Conservation (phyloP, 2,888 invertebrate species). For the Cephus runcator region DNA sequence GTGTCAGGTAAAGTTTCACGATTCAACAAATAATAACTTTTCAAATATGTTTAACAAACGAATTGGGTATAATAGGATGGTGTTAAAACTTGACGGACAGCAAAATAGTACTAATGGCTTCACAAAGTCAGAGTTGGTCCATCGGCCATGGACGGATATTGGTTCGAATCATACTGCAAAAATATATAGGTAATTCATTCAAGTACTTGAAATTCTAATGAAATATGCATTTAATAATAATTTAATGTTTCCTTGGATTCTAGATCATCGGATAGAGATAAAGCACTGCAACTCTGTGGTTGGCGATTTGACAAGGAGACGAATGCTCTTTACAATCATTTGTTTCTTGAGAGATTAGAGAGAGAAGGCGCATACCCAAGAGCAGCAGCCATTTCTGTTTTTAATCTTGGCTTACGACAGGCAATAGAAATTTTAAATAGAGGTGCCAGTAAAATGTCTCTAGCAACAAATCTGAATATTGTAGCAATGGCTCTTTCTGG, state of each 20-base stretch:
- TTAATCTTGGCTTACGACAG: constrained; percentile 84
- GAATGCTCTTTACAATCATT: constrained; percentile 65
- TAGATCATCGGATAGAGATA: constrained; percentile 75
- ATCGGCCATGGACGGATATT: constrained; percentile 74
- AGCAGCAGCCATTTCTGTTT: constrained; percentile 92
- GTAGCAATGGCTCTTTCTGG: constrained; percentile 86
- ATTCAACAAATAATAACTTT: background rate
- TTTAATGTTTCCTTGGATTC: constrained; percentile 17
- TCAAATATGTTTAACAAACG: background rate
- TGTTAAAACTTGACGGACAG: constrained; percentile 69
- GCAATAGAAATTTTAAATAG: constrained; percentile 89
- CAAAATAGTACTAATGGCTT: constrained; percentile 60
- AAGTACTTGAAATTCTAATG: background rate
- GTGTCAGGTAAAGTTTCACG: constrained; percentile 62
- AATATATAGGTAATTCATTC: constrained; percentile 67
- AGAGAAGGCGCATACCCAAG: constrained; percentile 80
- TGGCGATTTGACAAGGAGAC: constrained; percentile 87
- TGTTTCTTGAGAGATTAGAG: constrained; percentile 76
- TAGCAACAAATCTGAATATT: constrained; percentile 67
- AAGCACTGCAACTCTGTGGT: constrained; percentile 87
- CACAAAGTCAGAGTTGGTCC: constrained; percentile 73
- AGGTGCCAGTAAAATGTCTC: constrained; percentile 69
- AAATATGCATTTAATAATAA: constrained; percentile 3
- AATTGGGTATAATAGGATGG: constrained; percentile 54
- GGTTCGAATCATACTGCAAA: constrained; percentile 69